These are phyloP conservation scores for Tolmerus cingulatus DNA, from an alignment of 2,888 invertebrate species.

Conservation along the genomic window DNA sequence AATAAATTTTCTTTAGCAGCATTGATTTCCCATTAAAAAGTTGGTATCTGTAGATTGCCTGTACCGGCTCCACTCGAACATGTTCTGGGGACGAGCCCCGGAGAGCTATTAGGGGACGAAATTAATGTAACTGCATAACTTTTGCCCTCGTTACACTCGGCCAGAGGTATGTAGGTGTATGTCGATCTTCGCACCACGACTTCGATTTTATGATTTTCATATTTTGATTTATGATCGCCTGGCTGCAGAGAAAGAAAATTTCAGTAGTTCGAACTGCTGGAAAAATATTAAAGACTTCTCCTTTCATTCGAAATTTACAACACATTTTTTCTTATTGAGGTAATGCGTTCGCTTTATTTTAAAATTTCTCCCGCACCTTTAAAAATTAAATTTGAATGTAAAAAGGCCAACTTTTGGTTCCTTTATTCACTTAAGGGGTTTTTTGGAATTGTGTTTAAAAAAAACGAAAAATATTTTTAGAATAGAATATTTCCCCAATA, in stretches of 20 bases:
- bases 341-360: neutral
- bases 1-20: conserved; percentile 43
- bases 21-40: conserved; percentile 44
- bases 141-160: conserved; percentile 2
- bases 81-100: neutral
- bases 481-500: no score
- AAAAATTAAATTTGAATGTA: no score
- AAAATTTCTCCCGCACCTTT: no score
- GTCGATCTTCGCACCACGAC: neutral
- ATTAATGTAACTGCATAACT: conserved; percentile 44
- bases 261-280: neutral
- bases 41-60: conserved; percentile 41
- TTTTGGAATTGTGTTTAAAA: no score
- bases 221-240: conserved; percentile 24
- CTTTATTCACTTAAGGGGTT: no score
- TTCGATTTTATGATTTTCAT: conserved; percentile 34
- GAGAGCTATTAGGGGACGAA: conserved; percentile 30
- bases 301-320: neutral
- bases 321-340: neutral
- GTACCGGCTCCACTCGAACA: neutral
- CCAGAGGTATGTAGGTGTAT: neutral
- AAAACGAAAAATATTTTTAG: no score
- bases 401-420: no score
- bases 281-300: neutral
- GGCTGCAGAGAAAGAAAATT: neutral